Percentiles rank a stretch among this genome's conserved stretches.
Evolutionary conservation across 2,888 invertebrate species (phyloP).

Genomic region (Sinhomidia bicolor): DNA sequence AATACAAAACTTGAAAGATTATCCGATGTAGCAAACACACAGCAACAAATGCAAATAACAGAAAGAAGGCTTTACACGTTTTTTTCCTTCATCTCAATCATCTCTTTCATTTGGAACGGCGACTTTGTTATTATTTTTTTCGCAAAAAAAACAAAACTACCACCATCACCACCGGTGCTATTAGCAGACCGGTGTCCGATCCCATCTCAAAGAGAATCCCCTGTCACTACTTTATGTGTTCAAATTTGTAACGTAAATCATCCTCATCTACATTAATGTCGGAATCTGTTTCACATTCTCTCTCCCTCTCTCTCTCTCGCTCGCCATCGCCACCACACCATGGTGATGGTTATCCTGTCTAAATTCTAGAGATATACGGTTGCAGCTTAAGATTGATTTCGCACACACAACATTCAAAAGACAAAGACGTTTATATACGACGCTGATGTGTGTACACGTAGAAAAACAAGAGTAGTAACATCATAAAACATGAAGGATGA

Average conservation of each 20-base stretch:
- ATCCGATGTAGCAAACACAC: too few species aligned
- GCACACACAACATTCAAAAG: background rate
- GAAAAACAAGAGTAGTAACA: too few species aligned
- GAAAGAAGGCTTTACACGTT: background rate
- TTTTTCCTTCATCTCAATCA: background rate
- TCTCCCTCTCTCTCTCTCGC: too few species aligned
- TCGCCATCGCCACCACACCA: background rate
- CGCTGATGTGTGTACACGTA: too few species aligned
- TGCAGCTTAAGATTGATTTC: background rate
- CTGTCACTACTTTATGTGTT: slow-evolving; percentile 54
- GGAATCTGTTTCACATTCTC: slow-evolving; percentile 52
- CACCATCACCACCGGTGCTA: background rate
- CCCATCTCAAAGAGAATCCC: slow-evolving; percentile 46
- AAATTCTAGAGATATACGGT: too few species aligned
- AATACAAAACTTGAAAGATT: too few species aligned
- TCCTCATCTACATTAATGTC: slow-evolving; percentile 56
- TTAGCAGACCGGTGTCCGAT: slow-evolving; percentile 38
- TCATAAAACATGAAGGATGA: too few species aligned
- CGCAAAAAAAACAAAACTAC: background rate
- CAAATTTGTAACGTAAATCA: slow-evolving; percentile 65
- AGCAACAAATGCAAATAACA: background rate
- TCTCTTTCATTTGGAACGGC: background rate
- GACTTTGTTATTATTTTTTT: background rate
- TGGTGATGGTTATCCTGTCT: background rate
- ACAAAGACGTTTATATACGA: too few species aligned